These are phyloP conservation scores for Boleophthalmus pectinirostris DNA, from an alignment of 2,113 vertebrate species.

Conservation along the genomic window DNA sequence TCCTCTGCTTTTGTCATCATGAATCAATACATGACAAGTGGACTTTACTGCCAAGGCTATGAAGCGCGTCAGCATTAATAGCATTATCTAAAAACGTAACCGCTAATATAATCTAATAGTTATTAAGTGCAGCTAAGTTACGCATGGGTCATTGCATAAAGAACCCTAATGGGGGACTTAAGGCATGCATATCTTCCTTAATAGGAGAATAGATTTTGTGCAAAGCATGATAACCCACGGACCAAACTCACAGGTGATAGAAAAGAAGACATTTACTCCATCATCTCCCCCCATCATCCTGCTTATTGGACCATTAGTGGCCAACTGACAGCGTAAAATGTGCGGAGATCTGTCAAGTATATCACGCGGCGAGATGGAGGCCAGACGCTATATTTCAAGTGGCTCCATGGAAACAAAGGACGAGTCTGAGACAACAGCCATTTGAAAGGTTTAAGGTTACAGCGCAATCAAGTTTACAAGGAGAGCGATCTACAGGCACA, in stretches of 20 bases:
- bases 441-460: constrained; percentile 20
- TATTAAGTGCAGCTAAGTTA: constrained; percentile 50
- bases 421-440: constrained; percentile 20
- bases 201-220: constrained; percentile 47
- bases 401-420: constrained; percentile 9
- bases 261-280: constrained; percentile 45
- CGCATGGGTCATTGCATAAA: constrained; percentile 48
- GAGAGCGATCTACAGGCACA: neutral
- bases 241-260: constrained; percentile 27
- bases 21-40: constrained; percentile 58
- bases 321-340: constrained; percentile 49
- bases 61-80: constrained; percentile 43
- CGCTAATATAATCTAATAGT: constrained; percentile 36
- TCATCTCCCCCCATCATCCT: constrained; percentile 47
- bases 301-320: constrained; percentile 69
- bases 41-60: constrained; percentile 34
- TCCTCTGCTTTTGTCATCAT: constrained; percentile 38
- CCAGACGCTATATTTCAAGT: constrained; percentile 15
- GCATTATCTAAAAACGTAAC: constrained; percentile 40
- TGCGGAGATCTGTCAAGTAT: constrained; percentile 48
- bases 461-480: constrained; percentile 20
- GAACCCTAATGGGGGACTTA: constrained; percentile 38
- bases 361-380: constrained; percentile 32
- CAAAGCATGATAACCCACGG: constrained; percentile 34
- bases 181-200: constrained; percentile 47